phyloP scores from a whole-genome alignment of 2,888 invertebrate genomes.

The Leptothorax acervorum region DNA sequence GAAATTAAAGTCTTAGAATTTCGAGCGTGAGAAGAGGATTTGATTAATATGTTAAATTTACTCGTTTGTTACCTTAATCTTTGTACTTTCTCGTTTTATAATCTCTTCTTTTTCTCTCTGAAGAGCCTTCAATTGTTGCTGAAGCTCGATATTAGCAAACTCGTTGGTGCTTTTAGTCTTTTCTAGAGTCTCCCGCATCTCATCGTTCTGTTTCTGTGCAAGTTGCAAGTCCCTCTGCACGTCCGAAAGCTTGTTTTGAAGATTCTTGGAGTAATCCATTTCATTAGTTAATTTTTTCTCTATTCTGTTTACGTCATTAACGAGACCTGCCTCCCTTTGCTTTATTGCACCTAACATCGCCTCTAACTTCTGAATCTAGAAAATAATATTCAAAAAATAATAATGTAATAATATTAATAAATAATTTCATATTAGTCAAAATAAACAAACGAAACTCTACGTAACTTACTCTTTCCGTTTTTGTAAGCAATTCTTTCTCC shows the following conservation, averaged over 20 bases:
- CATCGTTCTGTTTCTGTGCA: not conserved
- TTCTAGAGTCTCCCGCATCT: not conserved
- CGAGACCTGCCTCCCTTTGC: constrained; percentile 10
- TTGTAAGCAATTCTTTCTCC: constrained; percentile 16
- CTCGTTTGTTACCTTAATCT: constrained; percentile 10
- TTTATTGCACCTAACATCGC: not conserved
- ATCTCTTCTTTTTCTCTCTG: constrained; percentile 31
- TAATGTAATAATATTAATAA: not conserved
- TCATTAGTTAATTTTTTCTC: constrained; percentile 25
- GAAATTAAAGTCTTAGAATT: not conserved
- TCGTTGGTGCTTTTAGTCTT: not conserved
- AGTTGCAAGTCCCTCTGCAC: not conserved
- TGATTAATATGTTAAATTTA: not conserved
- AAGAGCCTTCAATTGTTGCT: not conserved
- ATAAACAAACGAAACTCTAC: not conserved
- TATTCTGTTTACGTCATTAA: constrained; percentile 31
- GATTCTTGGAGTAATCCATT: constrained; percentile 16
- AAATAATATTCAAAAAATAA: not conserved
- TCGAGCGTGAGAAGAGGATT: not conserved
- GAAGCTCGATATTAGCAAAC: not conserved
- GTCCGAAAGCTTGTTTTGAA: constrained; percentile 6
- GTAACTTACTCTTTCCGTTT: constrained; percentile 24
- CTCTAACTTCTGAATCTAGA: constrained; percentile 32
- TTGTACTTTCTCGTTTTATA: not conserved
- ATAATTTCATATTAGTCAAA: not conserved